Evolutionary conservation across 23 tunicate genomes (phyloP).

Genomic region (Botrylloides violaceus): DNA sequence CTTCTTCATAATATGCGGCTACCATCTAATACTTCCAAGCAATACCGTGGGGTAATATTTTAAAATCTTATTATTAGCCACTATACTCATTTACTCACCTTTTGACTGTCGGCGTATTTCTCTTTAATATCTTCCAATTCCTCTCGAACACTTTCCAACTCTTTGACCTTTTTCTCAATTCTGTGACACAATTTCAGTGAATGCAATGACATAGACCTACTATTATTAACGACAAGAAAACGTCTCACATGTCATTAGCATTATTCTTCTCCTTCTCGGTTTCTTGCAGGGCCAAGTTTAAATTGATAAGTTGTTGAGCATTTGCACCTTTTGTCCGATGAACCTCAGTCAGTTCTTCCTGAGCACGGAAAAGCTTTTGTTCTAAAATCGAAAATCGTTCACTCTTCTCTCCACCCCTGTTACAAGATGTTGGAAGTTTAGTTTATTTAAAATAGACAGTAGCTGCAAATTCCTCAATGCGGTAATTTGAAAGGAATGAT

Average conservation of each 20-base stretch:
- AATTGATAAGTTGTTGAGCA: conserved; percentile 72
- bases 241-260: conserved; percentile 14
- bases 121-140: conserved; percentile 20
- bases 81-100: too few relatives aligned
- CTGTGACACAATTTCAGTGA: too few relatives aligned
- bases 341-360: conserved; percentile 79
- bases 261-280: conserved; percentile 44
- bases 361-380: conserved; percentile 56
- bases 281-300: conserved; percentile 80
- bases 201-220: not conserved
- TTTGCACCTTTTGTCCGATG: conserved; percentile 83
- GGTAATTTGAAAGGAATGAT: too few relatives aligned
- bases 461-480: too few relatives aligned
- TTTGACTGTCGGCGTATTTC: conserved; percentile 12
- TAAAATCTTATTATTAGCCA: too few relatives aligned
- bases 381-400: conserved; percentile 57
- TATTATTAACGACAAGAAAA: not conserved
- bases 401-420: conserved; percentile 34
- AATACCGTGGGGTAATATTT: too few relatives aligned
- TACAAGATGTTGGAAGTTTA: too few relatives aligned
- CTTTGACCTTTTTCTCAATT: conserved; percentile 4
- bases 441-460: too few relatives aligned
- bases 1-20: too few relatives aligned
- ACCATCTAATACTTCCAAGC: too few relatives aligned
- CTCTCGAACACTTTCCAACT: conserved; percentile 11